Conservation (phyloP, 2,113 vertebrate species). For the Limnothrissa miodon region DNA sequence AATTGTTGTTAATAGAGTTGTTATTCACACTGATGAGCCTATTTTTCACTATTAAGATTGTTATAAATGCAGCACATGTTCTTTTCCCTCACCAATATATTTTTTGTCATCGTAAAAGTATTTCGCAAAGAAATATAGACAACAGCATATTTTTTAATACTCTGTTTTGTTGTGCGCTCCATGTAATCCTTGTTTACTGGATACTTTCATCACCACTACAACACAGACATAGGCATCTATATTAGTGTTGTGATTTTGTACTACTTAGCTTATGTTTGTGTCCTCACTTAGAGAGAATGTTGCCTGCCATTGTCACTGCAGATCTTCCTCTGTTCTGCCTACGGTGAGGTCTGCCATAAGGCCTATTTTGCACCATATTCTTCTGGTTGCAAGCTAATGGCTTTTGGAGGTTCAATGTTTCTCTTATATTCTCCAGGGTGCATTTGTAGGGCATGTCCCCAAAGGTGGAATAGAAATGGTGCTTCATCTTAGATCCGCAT, state of each 20-base stretch:
- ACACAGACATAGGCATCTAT: background rate
- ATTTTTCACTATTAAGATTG: background rate
- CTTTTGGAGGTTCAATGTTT: too few species aligned
- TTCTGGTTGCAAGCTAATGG: too few species aligned
- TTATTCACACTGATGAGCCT: background rate
- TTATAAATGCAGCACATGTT: background rate
- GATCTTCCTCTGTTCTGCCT: too few species aligned
- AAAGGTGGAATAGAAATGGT: too few species aligned
- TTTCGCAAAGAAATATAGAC: background rate
- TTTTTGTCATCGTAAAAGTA: background rate
- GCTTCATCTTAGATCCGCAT: too few species aligned
- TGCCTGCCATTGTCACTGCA: too few species aligned
- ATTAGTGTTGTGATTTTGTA: background rate
- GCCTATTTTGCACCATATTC: too few species aligned
- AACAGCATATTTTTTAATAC: background rate
- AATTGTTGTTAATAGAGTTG: background rate
- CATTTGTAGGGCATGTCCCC: too few species aligned
- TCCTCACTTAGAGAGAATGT: too few species aligned
- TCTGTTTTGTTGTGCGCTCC: background rate
- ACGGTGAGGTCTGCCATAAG: too few species aligned
- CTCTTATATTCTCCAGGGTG: too few species aligned
- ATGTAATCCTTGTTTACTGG: background rate
- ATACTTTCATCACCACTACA: background rate
- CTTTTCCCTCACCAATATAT: background rate
- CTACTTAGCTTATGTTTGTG: too few species aligned